Conservation (phyloP, 2,113 vertebrate species). For the Hystrix cristata region DNA sequence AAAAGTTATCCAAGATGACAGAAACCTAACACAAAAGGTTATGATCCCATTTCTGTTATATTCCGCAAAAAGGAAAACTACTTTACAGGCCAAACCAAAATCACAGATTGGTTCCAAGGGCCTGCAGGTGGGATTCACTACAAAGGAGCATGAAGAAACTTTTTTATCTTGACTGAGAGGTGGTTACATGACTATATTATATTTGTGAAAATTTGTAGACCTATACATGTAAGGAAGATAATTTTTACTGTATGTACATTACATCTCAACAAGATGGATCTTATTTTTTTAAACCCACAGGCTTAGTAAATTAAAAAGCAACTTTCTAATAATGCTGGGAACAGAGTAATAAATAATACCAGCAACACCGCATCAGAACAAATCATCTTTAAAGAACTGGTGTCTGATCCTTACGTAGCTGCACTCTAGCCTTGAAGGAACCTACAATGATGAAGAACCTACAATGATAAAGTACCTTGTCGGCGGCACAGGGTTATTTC, state of each 20-base stretch:
- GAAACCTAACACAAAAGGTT: background rate
- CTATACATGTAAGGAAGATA: background rate
- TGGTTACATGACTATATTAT: background rate
- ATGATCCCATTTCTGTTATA: background rate
- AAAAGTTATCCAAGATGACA: conserved; percentile 1
- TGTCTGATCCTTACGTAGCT: background rate
- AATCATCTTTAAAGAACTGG: background rate
- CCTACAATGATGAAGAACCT: background rate
- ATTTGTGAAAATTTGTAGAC: conserved; percentile 36
- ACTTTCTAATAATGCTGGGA: background rate
- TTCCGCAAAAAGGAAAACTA: background rate
- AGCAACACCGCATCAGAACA: background rate
- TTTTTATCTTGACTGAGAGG: background rate
- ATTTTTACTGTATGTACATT: background rate
- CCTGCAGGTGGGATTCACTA: background rate
- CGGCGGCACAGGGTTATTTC: background rate
- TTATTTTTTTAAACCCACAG: background rate
- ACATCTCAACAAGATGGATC: background rate
- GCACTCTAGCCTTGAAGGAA: background rate
- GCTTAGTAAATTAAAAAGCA: background rate
- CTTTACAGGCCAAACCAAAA: background rate
- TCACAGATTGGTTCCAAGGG: background rate
- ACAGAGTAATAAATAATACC: background rate
- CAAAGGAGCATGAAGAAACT: background rate
- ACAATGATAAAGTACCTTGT: background rate